Evolutionary conservation across 1,140 invertebrate species (phyloP), one percentile per base, ranked within the genome.

Genomic region (Coelopa frigida): DNA sequence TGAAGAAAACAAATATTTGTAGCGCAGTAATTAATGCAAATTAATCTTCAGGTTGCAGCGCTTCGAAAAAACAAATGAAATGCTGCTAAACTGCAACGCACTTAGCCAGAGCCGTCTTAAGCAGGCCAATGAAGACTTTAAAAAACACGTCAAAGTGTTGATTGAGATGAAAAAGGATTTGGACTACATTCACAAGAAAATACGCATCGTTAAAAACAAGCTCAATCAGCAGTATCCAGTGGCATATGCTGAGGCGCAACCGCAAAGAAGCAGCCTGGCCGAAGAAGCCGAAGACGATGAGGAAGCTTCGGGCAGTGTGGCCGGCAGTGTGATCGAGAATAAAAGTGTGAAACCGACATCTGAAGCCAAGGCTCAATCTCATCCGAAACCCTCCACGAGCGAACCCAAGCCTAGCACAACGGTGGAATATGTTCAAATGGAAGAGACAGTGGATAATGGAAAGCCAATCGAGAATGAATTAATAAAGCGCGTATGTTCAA

Each of bases 11-110:
- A n/a, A n/a, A n/a, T n/a, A n/a, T n/a, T n/a, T n/a, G n/a, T n/a
- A n/a, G n/a, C n/a, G n/a, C n/a, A n/a, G n/a, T n/a, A n/a, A n/a
- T n/a, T n/a, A n/a, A n/a, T n/a, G n/a, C n/a, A 4, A 26, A 20
- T 33, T 32, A 44, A 24, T 22, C 72, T 77, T 31, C 64, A 97
- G 93, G 90, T 70, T 97, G 18, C 87, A 92, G 56, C 76, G 92
- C 48, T 97, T 94, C 74, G 94, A 97, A 60, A 97, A 97, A 62
- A 95, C 93, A 3, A 97, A 95, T 64, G 93, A 96, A 77, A 97
- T 96, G 93, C 70, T 97, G 18, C 84, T 90, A 18, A 96, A 96
- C 58, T 95, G 92, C 58, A 96, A 96, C 70, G 82, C 87, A 4
- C 68, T 97, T 4, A 91, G 90, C 4, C 78, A 84, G 7, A 77